phyloP scores from a whole-genome alignment of 2,888 invertebrate species.

The Troilus luridus region DNA sequence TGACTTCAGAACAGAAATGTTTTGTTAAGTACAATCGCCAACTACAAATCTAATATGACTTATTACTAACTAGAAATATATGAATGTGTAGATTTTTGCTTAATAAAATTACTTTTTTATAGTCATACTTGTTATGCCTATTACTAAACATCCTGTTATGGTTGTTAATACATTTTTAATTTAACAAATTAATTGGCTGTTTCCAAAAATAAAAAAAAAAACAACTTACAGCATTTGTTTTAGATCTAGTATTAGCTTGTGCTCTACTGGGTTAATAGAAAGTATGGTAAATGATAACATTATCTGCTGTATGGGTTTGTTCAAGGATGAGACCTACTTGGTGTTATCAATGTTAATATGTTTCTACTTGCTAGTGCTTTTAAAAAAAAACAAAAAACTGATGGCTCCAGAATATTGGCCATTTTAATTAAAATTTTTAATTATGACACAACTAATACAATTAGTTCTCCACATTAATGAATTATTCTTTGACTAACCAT shows the following conservation, averaged over 20 bases:
- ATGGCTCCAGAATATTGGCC: background rate
- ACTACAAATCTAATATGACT: background rate
- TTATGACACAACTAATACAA: no score
- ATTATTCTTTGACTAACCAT: no score
- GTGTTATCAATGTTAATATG: background rate
- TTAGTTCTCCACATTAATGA: no score
- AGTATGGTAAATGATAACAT: constrained; percentile 1
- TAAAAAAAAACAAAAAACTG: background rate
- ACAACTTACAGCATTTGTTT: constrained; percentile 33
- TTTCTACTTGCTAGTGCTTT: background rate
- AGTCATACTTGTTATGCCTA: background rate
- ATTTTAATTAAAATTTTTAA: background rate
- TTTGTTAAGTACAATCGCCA: background rate
- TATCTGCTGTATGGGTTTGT: constrained; percentile 13
- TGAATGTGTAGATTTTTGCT: background rate
- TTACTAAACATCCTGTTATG: background rate
- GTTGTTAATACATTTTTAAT: background rate
- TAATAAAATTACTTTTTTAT: background rate
- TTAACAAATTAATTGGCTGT: background rate
- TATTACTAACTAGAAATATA: background rate
- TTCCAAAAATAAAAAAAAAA: background rate
- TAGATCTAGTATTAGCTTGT: background rate
- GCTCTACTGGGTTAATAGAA: background rate
- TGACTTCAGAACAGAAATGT: background rate
- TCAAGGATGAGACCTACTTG: constrained; percentile 34